Evolutionary conservation across 1,140 invertebrate genomes (phyloP).

Genomic region (Psilanteris sp.): DNA sequence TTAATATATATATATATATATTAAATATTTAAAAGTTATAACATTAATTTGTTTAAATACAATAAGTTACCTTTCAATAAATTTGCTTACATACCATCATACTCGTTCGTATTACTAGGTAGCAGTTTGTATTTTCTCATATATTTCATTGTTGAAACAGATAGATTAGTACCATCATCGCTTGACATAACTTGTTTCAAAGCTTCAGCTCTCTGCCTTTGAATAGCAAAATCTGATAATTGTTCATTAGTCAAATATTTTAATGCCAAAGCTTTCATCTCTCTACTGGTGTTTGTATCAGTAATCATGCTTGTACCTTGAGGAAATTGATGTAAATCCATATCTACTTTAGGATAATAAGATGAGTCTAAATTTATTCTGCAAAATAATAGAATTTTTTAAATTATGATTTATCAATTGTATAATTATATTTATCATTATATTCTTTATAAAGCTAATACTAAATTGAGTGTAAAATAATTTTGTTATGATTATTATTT

Average conservation of each 20-base stretch:
- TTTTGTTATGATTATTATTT: no score
- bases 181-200: constrained; percentile 69
- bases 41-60: constrained; percentile 1
- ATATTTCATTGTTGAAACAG: constrained; percentile 84
- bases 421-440: no score
- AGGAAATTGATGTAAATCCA: constrained; percentile 66
- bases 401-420: no score
- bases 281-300: constrained; percentile 81
- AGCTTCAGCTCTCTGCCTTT: constrained; percentile 65
- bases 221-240: constrained; percentile 74
- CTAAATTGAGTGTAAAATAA: no score
- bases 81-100: no score
- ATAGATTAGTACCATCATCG: constrained; percentile 79
- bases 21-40: no score
- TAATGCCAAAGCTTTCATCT: constrained; percentile 83
- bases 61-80: constrained; percentile 64
- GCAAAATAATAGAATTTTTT: no score
- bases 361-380: constrained; percentile 79
- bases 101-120: constrained; percentile 70
- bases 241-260: constrained; percentile 83
- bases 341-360: constrained; percentile 69
- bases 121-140: constrained; percentile 84
- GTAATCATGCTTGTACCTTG: constrained; percentile 66
- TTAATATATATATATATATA: no score
- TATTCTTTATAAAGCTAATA: no score